Percentiles rank a stretch among this genome's conserved stretches.
These are phyloP conservation scores for Panthera leo DNA, from an alignment of 2,113 vertebrate genomes.

Conservation along the genomic window DNA sequence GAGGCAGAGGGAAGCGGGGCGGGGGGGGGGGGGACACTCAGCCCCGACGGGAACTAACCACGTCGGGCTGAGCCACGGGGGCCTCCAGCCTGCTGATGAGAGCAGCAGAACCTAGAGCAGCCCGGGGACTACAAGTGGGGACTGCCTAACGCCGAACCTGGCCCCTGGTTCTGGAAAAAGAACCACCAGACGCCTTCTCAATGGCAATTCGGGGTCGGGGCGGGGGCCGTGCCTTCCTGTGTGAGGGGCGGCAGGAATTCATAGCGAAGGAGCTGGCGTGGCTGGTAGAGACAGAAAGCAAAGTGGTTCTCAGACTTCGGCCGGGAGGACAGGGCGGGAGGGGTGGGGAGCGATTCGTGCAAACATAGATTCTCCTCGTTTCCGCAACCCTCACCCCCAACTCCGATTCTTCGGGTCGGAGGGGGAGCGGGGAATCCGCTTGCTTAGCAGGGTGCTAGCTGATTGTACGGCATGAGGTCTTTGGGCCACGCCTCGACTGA, in stretches of 20 bases:
- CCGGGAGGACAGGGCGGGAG: not conserved
- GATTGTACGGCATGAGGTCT: not conserved
- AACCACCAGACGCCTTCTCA: accelerated
- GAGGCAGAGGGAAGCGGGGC: too few species aligned
- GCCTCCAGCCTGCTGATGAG: not conserved
- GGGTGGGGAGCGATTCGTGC: not conserved
- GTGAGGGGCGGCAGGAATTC: not conserved
- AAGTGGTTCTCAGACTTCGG: not conserved
- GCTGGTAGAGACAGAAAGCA: not conserved
- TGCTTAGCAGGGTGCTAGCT: not conserved
- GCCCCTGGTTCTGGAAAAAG: not conserved
- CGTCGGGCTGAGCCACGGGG: not conserved
- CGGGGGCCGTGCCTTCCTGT: too few species aligned
- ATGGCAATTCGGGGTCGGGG: not conserved
- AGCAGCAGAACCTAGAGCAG: not conserved
- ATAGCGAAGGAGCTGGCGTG: not conserved
- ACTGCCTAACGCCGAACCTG: not conserved
- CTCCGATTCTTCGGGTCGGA: not conserved
- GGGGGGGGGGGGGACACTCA: not conserved
- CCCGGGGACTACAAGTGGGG: not conserved
- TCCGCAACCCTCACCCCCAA: not conserved
- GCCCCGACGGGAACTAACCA: not conserved
- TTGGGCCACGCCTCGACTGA: too few species aligned
- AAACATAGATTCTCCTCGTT: not conserved
- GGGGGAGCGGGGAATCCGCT: not conserved